These are phyloP conservation scores for Drosophila setosimentum DNA, from an alignment of 2,888 invertebrate genomes.

Conservation along the genomic window DNA sequence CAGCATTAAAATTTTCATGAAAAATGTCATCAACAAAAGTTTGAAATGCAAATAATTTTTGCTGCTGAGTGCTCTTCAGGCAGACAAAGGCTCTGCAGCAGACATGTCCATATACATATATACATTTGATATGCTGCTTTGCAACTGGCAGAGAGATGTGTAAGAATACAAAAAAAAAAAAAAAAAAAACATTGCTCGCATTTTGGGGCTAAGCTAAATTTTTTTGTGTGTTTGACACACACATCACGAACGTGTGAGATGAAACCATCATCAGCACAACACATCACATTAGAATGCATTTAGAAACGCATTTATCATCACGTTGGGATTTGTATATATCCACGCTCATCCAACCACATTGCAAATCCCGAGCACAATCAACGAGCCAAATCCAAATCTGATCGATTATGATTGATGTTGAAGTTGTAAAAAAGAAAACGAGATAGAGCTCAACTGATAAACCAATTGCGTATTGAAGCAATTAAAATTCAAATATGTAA, in stretches of 20 bases:
- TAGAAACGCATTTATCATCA: conserved; percentile 78
- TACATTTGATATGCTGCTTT: conserved; percentile 64
- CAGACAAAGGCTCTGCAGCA: conserved; percentile 63
- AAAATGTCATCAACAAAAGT: conserved; percentile 82
- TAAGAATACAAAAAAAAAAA: conserved; percentile 35
- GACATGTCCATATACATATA: conserved; percentile 44
- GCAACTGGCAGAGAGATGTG: conserved; percentile 29
- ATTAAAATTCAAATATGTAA: conserved; percentile 75
- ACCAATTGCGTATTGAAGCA: conserved; percentile 33
- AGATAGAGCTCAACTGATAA: conserved; percentile 8
- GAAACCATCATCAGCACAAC: conserved; percentile 31
- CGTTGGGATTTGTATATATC: conserved; percentile 60
- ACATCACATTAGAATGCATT: conserved; percentile 74
- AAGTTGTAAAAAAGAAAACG: conserved; percentile 2
- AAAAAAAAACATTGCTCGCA: conserved; percentile 51
- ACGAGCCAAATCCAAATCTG: conserved; percentile 61
- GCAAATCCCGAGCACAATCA: conserved; percentile 50
- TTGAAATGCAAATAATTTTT: conserved; percentile 77
- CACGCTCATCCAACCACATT: conserved; percentile 17
- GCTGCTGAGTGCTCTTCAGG: conserved; percentile 67
- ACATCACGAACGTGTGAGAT: conserved; percentile 44
- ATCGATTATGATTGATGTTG: conserved; percentile 83
- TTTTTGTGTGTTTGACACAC: conserved; percentile 39
- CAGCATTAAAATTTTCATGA: conserved; percentile 80
- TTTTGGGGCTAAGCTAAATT: conserved; percentile 49